Percentiles rank a stretch among this genome's conserved stretches.
Conservation (phyloP, 2,113 vertebrate genomes). For the Pseudolaguvia tuberculata region DNA sequence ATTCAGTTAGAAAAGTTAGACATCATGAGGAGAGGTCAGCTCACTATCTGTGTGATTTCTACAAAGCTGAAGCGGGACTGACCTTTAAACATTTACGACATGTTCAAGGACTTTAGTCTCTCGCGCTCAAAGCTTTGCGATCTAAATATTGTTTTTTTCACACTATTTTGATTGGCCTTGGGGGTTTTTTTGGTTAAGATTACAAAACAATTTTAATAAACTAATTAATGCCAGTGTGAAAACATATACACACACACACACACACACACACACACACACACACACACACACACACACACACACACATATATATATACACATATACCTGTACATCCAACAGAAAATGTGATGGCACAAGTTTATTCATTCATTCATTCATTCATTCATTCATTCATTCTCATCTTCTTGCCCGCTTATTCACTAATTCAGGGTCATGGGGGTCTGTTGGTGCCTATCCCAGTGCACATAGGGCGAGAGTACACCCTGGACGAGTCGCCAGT, state of each 20-base stretch:
- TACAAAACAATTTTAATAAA: background rate
- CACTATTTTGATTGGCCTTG: constrained; percentile 2
- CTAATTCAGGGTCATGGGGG: no score
- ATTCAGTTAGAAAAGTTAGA: no score
- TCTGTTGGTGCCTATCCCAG: no score
- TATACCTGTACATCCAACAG: background rate
- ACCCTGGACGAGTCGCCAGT: no score
- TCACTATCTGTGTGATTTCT: background rate
- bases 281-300: background rate
- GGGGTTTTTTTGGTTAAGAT: constrained; percentile 28
- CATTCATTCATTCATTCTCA: no score
- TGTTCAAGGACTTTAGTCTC: constrained; percentile 11
- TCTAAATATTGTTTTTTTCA: background rate
- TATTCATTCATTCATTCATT: no score
- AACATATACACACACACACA: constrained; percentile 5
- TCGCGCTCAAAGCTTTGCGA: constrained; percentile 3
- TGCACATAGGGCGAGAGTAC: no score
- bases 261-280: background rate
- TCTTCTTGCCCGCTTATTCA: no score
- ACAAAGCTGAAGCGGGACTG: background rate
- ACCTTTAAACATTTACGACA: constrained; percentile 30
- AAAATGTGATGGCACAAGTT: background rate
- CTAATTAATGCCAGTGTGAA: background rate
- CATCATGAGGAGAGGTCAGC: no score
- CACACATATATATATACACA: no score